Conservation (phyloP, 2,888 invertebrate species). For the Leptodirus hochenwartii region DNA sequence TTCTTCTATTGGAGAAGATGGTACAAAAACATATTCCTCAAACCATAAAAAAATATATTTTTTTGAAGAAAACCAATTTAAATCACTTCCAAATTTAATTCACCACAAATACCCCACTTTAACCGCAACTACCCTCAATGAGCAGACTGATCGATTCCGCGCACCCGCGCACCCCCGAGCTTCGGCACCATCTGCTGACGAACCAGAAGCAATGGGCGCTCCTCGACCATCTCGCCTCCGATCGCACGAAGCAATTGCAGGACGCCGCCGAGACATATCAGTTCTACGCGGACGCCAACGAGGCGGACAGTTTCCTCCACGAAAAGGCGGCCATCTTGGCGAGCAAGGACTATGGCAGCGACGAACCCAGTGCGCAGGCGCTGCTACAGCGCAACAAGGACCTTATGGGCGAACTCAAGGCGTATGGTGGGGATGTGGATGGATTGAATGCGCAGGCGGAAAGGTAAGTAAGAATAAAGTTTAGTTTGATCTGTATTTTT, state of each 20-base stretch:
- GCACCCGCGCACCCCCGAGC: slow-evolving; percentile 67
- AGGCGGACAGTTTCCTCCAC: slow-evolving; percentile 93
- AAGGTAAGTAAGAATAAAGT: too few species aligned
- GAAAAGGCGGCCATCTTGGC: slow-evolving; percentile 86
- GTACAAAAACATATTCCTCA: too few species aligned
- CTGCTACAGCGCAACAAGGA: slow-evolving; percentile 72
- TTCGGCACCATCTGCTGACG: slow-evolving; percentile 60
- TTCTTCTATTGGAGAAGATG: too few species aligned
- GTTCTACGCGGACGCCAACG: slow-evolving; percentile 95
- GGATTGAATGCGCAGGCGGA: slow-evolving; percentile 60
- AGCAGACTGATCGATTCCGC: slow-evolving; percentile 60
- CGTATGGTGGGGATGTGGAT: slow-evolving; percentile 73
- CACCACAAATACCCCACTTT: too few species aligned
- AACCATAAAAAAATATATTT: too few species aligned
- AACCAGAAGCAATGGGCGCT: slow-evolving; percentile 72
- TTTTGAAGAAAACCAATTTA: too few species aligned
- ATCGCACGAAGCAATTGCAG: slow-evolving; percentile 56
- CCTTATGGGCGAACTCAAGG: slow-evolving; percentile 62
- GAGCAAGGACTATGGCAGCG: slow-evolving; percentile 76
- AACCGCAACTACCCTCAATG: too few species aligned
- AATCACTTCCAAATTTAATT: too few species aligned
- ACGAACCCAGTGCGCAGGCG: slow-evolving; percentile 82
- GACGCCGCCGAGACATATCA: slow-evolving; percentile 88
- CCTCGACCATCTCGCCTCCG: slow-evolving; percentile 47
- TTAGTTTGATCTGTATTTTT: too few species aligned